phyloP scores from a whole-genome alignment of 1,140 invertebrate genomes.

The Campoletis sonorensis region DNA sequence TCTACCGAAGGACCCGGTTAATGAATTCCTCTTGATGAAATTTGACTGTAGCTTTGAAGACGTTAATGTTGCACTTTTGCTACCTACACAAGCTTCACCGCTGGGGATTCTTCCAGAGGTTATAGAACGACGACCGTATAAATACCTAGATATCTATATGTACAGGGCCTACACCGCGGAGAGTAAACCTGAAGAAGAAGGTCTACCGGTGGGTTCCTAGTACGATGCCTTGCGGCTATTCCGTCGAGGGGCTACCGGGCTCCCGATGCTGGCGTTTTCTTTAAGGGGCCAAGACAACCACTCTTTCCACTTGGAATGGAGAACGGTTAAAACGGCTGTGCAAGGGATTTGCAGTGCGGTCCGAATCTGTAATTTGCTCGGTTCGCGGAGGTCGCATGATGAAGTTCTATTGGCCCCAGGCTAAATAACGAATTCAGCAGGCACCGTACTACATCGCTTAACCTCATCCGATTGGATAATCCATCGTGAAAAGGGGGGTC shows the following conservation, averaged over 20 bases:
- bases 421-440: neutral
- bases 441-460: neutral
- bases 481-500: neutral
- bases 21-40: no score
- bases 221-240: constrained; percentile 5
- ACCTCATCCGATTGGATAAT: constrained; percentile 11
- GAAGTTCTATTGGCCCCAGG: neutral
- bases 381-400: constrained; percentile 43
- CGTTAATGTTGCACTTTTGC: neutral
- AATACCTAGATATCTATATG: neutral
- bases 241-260: constrained; percentile 23
- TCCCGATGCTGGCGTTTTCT: constrained; percentile 16
- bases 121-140: constrained; percentile 10
- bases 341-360: constrained; percentile 12
- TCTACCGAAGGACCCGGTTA: neutral
- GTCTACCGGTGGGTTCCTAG: neutral
- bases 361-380: constrained; percentile 39
- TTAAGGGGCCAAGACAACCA: neutral
- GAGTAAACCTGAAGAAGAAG: neutral
- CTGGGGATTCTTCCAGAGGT: neutral
- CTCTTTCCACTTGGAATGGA: neutral
- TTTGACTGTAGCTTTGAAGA: no score
- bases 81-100: neutral
- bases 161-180: neutral
- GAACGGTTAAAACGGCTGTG: neutral